Percentiles rank a stretch among this genome's conserved stretches.
Evolutionary conservation across 2,113 vertebrate species (phyloP).

Genomic region (Ctenodactylus gundi): DNA sequence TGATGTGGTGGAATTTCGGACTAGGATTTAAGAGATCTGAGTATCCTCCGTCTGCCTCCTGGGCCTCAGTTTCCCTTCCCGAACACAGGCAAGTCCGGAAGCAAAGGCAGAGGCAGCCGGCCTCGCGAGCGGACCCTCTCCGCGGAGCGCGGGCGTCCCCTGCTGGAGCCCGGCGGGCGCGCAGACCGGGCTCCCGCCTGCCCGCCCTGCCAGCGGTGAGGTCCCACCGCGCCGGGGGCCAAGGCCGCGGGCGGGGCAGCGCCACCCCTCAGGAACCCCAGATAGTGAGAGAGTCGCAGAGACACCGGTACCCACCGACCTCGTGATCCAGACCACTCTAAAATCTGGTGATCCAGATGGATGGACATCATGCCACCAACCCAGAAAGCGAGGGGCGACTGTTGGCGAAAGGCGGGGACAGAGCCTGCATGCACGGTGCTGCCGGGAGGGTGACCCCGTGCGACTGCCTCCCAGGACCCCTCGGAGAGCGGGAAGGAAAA

Average conservation of each 20-base stretch:
- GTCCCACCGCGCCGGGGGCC: not conserved
- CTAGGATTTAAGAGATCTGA: conserved; percentile 5
- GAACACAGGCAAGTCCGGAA: not conserved
- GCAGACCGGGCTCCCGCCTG: not conserved
- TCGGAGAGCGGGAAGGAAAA: too few species aligned
- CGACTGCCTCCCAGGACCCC: not conserved
- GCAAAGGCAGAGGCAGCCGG: fast-evolving
- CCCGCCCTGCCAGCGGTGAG: not conserved
- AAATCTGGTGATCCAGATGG: too few species aligned
- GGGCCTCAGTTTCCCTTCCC: conserved; percentile 21
- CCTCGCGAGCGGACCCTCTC: not conserved
- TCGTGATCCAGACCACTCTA: not conserved
- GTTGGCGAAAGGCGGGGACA: not conserved
- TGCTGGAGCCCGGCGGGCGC: not conserved
- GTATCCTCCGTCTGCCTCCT: not conserved
- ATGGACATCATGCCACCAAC: not conserved
- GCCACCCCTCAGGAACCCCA: not conserved
- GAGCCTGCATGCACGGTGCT: not conserved
- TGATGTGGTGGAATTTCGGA: not conserved
- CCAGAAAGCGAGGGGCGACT: not conserved
- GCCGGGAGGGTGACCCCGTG: fast-evolving
- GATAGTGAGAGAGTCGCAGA: not conserved
- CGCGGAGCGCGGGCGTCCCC: conserved; percentile 33
- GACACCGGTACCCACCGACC: not conserved
- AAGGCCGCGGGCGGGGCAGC: not conserved